Base-by-base conservation (phyloP, 2,888 invertebrate genomes). In the Ichneumoninae sp. region DNA sequence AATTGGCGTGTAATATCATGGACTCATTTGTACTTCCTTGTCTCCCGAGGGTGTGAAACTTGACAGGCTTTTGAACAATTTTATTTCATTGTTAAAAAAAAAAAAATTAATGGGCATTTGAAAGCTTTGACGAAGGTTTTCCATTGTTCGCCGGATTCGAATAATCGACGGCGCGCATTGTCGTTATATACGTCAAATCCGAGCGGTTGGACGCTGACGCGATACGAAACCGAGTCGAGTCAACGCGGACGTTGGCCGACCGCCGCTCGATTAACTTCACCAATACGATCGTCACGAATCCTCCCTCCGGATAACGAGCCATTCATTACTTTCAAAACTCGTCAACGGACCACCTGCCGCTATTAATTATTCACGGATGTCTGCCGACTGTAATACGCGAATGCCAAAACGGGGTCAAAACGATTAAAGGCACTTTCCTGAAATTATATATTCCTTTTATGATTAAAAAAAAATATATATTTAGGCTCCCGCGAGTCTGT, bases 281-380 rank as follows among this genome's bases (percentile, higher is more conserved):
- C 77, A 70, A 77, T 77, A 36, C 60, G 68, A 84, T 78, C 69
- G 60, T 76, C 71, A 63, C 26, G 44, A 47, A 74, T 74, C 70
- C 60, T 75, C 66, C 30, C 83, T n/a, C 33, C 65, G 69, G 36
- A 79, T 83, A 83, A 81, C 81, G 81, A 81, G 81, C 81, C 66
- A 81, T 83, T 81, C 57, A 83, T 81, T 83, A 83, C 65, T 83
- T 76, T 81, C 22, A 19, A 81, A 57, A 57, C 75, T 73, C 69
- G 50, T 81, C 68, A 57, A 40, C 71, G 47, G n/a, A 7, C 57
- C 54, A 10, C 36, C 13, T 47, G 6, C 30, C 30, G 54, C 74
- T 71, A 83, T 83, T 77, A 77, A 83, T 83, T 77, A 77, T 81
- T 70, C 57, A 36, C n/a, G 30, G 68, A 81, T 66, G 30, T 47